Evolutionary conservation across 2,113 vertebrate genomes (phyloP).

Genomic region (Asarcornis scutulata): DNA sequence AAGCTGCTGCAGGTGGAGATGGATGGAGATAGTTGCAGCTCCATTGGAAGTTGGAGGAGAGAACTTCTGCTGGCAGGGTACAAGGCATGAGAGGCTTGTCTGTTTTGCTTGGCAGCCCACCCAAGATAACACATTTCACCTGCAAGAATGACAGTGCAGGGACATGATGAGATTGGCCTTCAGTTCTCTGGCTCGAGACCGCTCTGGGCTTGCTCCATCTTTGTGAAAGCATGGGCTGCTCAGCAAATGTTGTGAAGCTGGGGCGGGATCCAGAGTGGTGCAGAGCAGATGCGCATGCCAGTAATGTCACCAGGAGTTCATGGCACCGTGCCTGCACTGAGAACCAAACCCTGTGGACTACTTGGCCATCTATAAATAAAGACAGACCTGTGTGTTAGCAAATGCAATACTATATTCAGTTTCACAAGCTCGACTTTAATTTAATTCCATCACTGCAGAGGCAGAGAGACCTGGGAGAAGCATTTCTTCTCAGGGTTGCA

Average conservation of each 20-base stretch:
- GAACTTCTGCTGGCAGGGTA: neutral
- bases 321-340: rapidly evolving
- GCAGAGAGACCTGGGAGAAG: neutral
- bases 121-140: neutral
- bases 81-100: neutral
- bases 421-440: neutral
- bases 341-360: neutral
- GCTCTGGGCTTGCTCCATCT: neutral
- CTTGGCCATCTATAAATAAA: neutral
- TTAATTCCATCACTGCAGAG: neutral
- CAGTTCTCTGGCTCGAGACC: neutral
- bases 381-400: neutral
- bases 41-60: neutral
- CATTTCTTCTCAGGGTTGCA: neutral
- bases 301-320: neutral
- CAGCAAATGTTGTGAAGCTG: neutral
- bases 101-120: neutral
- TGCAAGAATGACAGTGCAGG: neutral
- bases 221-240: neutral
- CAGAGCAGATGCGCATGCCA: neutral
- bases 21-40: neutral
- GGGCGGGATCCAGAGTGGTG: neutral
- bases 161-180: neutral
- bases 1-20: neutral
- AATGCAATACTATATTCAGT: neutral